Base-by-base conservation (phyloP, 2,888 invertebrate genomes). In the Stenichneumon culpator region DNA sequence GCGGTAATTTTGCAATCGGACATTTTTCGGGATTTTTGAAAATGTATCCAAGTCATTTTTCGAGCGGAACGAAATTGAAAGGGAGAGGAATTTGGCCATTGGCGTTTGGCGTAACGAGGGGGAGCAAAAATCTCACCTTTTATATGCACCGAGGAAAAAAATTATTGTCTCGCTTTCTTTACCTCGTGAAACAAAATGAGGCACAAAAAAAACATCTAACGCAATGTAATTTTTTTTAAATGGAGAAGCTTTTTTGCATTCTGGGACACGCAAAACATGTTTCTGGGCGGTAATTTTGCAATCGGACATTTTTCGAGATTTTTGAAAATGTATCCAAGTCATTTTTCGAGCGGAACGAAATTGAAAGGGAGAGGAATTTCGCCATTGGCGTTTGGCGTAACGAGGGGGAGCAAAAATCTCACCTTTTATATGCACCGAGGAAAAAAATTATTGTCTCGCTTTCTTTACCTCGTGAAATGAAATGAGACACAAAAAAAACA, bases 331-430 rank as follows among this genome's bases (percentile, higher is more conserved):
- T 4, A 11, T 16, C 47, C 47, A 47, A 47, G 16, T 14, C 16
- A 16, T 16, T 16, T 16, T 16, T 47, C 47, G 47, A 47, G 4
- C 47, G 1, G 47, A 47, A 16, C 6, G 14, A 47, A 3, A 16
- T 16, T 16, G 16, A 25, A 0, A 28, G 4, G 16, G 16, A 14
- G 47, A 14, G 47, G 25, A 2, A n/a, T n/a, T n/a, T 73, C 36
- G 47, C 60, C 72, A 74, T 72, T 75, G 57, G 69, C 79, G 39
- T 28, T 79, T 47, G 57, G 77, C 67, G 60, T 39, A 52, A 70
- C 67, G 67, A 60, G 77, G 19, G 74, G 25, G 14, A 57, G 22
- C 14, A 52, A 32, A 69, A 25, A 69, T 47, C 68, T 69, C 47
- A 22, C 14, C 9, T 3, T 25, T 32, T 32, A 63, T 63, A 63